A percentile compares a stretch with the other conserved stretches of the same genome.
phyloP scores from a whole-genome alignment of 2,113 vertebrate genomes.

The Illadopsis cleaveri region DNA sequence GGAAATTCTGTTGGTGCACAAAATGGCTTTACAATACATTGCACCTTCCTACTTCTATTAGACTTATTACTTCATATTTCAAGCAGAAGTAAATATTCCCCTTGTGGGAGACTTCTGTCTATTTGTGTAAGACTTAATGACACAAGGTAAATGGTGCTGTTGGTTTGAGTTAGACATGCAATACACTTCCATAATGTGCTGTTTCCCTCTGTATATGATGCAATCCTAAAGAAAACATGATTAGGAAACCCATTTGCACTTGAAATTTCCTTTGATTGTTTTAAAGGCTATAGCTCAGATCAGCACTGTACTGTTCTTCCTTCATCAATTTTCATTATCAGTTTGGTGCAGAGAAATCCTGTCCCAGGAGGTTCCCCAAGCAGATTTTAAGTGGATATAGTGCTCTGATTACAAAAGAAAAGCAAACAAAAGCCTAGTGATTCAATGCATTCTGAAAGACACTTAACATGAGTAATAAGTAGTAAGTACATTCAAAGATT shows the following conservation, averaged over 20 bases:
- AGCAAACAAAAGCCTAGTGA: neutral
- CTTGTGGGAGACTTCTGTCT: conserved; percentile 16
- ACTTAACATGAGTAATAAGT: neutral
- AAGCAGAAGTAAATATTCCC: conserved; percentile 43
- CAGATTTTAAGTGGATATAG: neutral
- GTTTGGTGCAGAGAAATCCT: neutral
- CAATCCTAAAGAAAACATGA: conserved; percentile 4
- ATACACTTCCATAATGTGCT: neutral
- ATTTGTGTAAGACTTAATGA: conserved; percentile 20
- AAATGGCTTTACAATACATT: conserved; percentile 13
- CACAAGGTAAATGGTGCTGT: conserved; percentile 11
- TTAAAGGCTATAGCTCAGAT: conserved; percentile 19
- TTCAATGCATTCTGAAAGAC: neutral
- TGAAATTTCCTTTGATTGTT: neutral
- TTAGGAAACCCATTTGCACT: neutral
- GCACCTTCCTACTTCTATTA: conserved; percentile 9
- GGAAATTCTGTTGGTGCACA: neutral
- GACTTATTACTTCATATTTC: conserved; percentile 57
- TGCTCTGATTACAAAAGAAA: neutral
- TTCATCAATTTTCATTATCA: conserved; percentile 15
- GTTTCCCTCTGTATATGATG: neutral
- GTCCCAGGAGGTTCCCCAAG: neutral
- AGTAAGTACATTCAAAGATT: neutral
- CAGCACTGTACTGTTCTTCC: neutral
- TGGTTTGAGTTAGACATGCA: conserved; percentile 20